Base-by-base conservation (phyloP, 2,113 vertebrate species). In the Panurus biarmicus region DNA sequence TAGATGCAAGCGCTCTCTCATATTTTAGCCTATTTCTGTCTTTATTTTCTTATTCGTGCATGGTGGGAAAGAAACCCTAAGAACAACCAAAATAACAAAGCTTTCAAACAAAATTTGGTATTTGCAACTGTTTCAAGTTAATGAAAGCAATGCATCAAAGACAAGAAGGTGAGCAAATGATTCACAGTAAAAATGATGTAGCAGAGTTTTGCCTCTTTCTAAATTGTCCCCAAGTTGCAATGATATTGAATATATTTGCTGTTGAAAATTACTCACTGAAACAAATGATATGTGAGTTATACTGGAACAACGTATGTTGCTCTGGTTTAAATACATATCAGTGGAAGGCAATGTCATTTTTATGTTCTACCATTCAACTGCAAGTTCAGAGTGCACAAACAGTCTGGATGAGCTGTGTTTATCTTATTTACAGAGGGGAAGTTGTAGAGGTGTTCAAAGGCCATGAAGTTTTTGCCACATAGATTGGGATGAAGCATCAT, bases 61-160 rank as follows among this genome's bases (percentile, higher is more conserved):
- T 7, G 35, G 6, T 7, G 14, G 17, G 28, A 53, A 77, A 65
- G 54, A 45, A 91, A 48, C 20, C 1, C 40, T 65, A 40, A 61
- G 25, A 83, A 53, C 28, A 69, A 86, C 2, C 10, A 23, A 83
- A 92, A 72, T 24, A 38, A 90, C 83, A 79, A 72, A 61, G 38
- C 53, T 79, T 92, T 82, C 31, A 60, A 76, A 84, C 21, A 38
- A 67, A 93, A 80, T 61, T 47, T 75, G 44, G 24, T 85, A 56
- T 85, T 85, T 92, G 38, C 35, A 38, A 67, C 44, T 70, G n/a
- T 71, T 82, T 85, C 71, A 75, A 88, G 54, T 72, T 86, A 94
- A 95, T 88, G 67, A 88, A 95, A 94, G 38, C 35, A 64, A 85
- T 86, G 60, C 24, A 76, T 92, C 94, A 95, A 92, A 85, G 87